A percentile compares a stretch with the other conserved stretches of the same genome.
Evolutionary conservation across 2,113 vertebrate species (phyloP).

Genomic region (Psammodynastes pulverulentus): DNA sequence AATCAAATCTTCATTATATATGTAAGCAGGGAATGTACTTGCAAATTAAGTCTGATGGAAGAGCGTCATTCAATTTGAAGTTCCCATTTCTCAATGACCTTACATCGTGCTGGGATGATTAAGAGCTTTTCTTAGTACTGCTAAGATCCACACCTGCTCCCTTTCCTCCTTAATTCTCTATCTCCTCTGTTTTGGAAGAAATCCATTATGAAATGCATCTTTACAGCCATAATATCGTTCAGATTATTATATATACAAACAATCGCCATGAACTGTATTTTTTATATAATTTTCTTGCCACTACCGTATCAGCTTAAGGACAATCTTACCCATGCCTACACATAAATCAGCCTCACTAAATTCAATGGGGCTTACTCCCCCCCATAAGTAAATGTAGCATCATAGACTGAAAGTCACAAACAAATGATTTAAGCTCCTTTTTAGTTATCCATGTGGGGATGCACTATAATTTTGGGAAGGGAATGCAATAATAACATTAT

Average conservation of each 20-base stretch:
- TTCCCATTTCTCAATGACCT: slow-evolving; percentile 4
- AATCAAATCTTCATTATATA: slow-evolving; percentile 28
- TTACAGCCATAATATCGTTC: neutral
- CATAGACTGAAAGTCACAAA: neutral
- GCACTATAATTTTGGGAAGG: neutral
- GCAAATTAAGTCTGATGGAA: neutral
- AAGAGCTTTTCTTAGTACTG: neutral
- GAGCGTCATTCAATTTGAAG: slow-evolving; percentile 10
- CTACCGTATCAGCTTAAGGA: neutral
- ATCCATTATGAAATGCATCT: neutral
- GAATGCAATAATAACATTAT: neutral
- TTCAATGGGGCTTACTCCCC: neutral
- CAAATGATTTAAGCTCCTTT: neutral
- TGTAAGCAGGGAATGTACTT: slow-evolving; percentile 28
- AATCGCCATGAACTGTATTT: neutral
- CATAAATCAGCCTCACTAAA: neutral
- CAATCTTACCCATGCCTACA: neutral
- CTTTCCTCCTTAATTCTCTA: neutral
- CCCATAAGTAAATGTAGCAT: too few relatives aligned
- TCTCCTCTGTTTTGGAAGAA: neutral
- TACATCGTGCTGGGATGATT: neutral
- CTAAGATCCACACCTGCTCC: neutral
- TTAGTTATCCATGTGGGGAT: neutral
- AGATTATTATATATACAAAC: slow-evolving; percentile 9
- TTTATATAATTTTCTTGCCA: neutral